phyloP scores from a whole-genome alignment of 2,888 invertebrate genomes.

The Callyntrura guangdongensis region DNA sequence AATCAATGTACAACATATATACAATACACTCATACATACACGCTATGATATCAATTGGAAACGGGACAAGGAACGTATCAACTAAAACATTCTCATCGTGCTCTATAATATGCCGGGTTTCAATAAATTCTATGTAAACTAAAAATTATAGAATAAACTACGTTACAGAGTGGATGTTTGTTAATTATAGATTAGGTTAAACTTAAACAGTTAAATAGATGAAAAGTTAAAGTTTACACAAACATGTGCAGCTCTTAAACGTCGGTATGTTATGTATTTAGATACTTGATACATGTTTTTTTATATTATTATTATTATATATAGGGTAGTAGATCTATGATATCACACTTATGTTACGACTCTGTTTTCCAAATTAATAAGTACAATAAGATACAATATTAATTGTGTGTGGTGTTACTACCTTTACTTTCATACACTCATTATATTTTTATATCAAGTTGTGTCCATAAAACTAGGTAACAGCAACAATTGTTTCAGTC shows the following conservation, averaged over 20 bases:
- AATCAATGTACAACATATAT: too few species aligned
- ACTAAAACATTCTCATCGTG: neutral
- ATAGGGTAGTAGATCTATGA: neutral
- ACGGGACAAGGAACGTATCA: too few species aligned
- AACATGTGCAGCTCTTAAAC: too few species aligned
- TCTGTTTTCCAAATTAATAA: constrained; percentile 37
- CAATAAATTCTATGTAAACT: neutral
- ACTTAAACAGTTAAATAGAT: too few species aligned
- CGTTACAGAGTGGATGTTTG: too few species aligned
- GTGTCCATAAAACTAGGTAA: neutral
- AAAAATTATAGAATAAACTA: too few species aligned
- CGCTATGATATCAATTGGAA: too few species aligned
- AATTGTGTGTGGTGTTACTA: neutral
- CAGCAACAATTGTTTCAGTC: constrained; percentile 51
- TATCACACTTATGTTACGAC: constrained; percentile 58
- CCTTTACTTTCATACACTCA: neutral
- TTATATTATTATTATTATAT: too few species aligned
- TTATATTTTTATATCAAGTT: neutral
- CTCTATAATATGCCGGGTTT: neutral
- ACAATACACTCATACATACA: constrained; percentile 2
- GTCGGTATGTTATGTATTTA: too few species aligned
- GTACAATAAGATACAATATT: neutral
- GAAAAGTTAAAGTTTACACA: too few species aligned
- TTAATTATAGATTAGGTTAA: too few species aligned
- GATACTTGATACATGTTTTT: too few species aligned